phyloP scores from a whole-genome alignment of 2,888 invertebrate species.

The Netelia inedita region DNA sequence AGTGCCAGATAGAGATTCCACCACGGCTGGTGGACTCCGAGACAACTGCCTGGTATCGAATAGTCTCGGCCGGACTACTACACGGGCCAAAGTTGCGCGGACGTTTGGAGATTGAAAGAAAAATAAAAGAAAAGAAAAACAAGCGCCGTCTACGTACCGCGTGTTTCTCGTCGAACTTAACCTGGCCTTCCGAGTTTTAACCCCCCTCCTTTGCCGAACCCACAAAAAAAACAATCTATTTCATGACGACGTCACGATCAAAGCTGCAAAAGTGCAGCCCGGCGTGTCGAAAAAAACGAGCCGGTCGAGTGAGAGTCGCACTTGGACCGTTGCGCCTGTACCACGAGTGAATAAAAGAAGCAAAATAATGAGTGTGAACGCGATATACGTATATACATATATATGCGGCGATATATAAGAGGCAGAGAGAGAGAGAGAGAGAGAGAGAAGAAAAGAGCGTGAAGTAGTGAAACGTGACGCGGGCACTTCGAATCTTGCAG shows the following conservation, averaged over 20 bases:
- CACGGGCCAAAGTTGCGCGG: constrained; percentile 11
- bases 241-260: constrained; percentile 15
- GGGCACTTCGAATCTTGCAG: constrained; percentile 24
- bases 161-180: neutral
- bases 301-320: constrained; percentile 37
- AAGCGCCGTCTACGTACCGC: too few relatives aligned
- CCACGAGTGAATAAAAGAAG: neutral
- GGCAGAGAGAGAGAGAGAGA: neutral
- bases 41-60: neutral
- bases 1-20: constrained; percentile 50
- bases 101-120: constrained; percentile 2
- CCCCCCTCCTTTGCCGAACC: neutral
- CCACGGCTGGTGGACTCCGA: constrained; percentile 27
- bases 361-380: neutral
- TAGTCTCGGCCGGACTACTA: neutral
- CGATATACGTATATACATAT: neutral
- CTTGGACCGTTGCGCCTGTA: neutral
- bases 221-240: neutral
- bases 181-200: too few relatives aligned
- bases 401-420: constrained; percentile 5
- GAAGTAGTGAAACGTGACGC: constrained; percentile 17
- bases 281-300: constrained; percentile 40
- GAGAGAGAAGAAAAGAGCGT: neutral
- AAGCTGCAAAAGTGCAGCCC: constrained; percentile 27
- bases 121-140: neutral